Evolutionary conservation across 2,888 invertebrate species (phyloP), one percentile per base, ranked within the genome.

Genomic region (Drosophila anomalata): DNA sequence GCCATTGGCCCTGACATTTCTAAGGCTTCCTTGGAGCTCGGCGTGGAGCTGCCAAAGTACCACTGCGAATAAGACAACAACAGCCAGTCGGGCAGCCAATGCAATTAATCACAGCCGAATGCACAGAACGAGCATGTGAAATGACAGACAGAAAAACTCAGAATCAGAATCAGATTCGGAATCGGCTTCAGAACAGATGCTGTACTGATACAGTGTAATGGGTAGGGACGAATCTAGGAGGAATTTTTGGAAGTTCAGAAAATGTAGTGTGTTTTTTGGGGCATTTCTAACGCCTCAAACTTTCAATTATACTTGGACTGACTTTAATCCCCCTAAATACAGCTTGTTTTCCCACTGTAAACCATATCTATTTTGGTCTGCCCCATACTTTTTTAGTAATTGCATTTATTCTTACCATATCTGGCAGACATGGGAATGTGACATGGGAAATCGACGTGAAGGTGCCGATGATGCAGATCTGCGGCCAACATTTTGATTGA

Each of bases 31-130:
- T 81, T 79, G 77, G 77, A 26, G 26, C 26, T 26, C 26, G 26
- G 7, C 6, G 26, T 7, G 7, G 26, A 26, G 29, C 29, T 29
- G 54, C 46, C 29, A 53, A 52, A 36, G 50, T 52, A 29, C 44
- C 22, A 53, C 53, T 63, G 39, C 53, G 63, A 65, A 53, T 39
- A 65, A 54, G 20, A 50, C 39, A 52, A 41, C 39, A 41, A 41
- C 24, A 39, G 14, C 17, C 67, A 75, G 75, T 60, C 44, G 46
- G 33, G 54, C 76, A 85, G 82, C 80, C 85, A 85, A 85, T 85
- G 81, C 79, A 86, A 86, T 86, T 86, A 86, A 87, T 87, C 86
- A 86, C 85, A 87, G 86, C 81, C 85, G 83, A 86, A 87, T 86
- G 85, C 79, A 81, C 81, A 79, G 79, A 87, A 87, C 87, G 78